Base-by-base conservation (phyloP, 2,888 invertebrate species). In the Caenorhabditis virilis region DNA sequence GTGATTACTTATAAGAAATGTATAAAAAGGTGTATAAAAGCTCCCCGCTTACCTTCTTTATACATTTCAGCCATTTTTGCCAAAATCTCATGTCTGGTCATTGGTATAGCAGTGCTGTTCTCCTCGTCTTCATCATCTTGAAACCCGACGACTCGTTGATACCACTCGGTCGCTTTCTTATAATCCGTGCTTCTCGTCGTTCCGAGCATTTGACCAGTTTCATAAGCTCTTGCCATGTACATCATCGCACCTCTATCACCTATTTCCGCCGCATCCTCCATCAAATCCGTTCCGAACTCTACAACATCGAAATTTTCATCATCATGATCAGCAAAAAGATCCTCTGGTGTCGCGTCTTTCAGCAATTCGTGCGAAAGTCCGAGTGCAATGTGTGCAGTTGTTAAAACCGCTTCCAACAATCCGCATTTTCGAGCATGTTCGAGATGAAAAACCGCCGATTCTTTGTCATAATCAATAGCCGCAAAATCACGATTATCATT, bases 381-480 rank as follows among this genome's bases (percentile, higher is more conserved):
- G 18, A 87, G 84, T 71, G 85, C 85, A 55, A 88, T 84, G 6
- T 66, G 42, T 2, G 66, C 86, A 71, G 86, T 72, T 15, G 86
- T 85, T 23, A 85, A 69, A 16, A 87, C 84, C 43, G 87, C 87
- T 69, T 87, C 87, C 65, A 86, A 69, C 25, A 85, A 83, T 2
- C 86, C 86, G 41, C 87, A 85, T 47, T 86, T 83, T 5, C 87
- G 86, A 4, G 87, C 87, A 59, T 85, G 84, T 63, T 85, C 83
- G 74, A 88, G 83, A 72, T 87, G 87, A 74, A 84, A 88, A 25
- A 87, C 72, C 20, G 86, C 87, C 2, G 87, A 85, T 48, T 84
- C 83, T 75, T 84, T 83, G 76, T 87, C 87, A 54, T 85, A 85
- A n/a, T 52, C 46, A 35, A 55, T 50, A 9, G 27, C 18, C 46